Evolutionary conservation across 2,113 vertebrate genomes (phyloP).

Genomic region (Vulpes vulpes): DNA sequence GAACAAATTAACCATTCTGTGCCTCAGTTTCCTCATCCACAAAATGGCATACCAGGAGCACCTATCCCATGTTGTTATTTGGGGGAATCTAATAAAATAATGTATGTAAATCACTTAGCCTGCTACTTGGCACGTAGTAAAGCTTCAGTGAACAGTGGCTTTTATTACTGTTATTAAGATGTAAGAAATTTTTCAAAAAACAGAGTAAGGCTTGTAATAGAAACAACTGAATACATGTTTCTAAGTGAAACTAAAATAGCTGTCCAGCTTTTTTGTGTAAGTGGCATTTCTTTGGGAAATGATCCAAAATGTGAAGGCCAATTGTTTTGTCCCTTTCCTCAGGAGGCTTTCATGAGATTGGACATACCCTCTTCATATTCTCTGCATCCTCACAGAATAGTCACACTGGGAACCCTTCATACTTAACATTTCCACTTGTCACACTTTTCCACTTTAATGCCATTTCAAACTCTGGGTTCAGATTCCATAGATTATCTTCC

Average conservation of each 20-base stretch:
- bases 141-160: constrained; percentile 1
- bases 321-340: constrained; percentile 60
- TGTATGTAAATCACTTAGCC: not conserved
- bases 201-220: constrained; percentile 53
- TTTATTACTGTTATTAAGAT: constrained; percentile 69
- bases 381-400: not conserved
- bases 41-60: not conserved
- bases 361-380: not conserved
- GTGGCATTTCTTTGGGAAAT: constrained; percentile 73
- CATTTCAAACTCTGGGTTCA: constrained; percentile 25
- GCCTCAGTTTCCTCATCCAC: constrained; percentile 3
- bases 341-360: constrained; percentile 15
- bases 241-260: constrained; percentile 63
- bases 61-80: not conserved
- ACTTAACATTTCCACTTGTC: constrained; percentile 44
- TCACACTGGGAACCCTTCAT: not conserved
- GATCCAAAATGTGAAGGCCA: constrained; percentile 59
- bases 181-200: constrained; percentile 48
- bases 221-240: constrained; percentile 70
- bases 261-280: constrained; percentile 65
- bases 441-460: constrained; percentile 31
- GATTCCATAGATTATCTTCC: constrained; percentile 37
- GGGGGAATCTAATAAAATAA: constrained; percentile 6
- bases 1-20: constrained; percentile 18
- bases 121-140: constrained; percentile 25